Base-by-base conservation (phyloP, 2,797 vertebrate genomes). In the Odontamblyopus rebecca region DNA sequence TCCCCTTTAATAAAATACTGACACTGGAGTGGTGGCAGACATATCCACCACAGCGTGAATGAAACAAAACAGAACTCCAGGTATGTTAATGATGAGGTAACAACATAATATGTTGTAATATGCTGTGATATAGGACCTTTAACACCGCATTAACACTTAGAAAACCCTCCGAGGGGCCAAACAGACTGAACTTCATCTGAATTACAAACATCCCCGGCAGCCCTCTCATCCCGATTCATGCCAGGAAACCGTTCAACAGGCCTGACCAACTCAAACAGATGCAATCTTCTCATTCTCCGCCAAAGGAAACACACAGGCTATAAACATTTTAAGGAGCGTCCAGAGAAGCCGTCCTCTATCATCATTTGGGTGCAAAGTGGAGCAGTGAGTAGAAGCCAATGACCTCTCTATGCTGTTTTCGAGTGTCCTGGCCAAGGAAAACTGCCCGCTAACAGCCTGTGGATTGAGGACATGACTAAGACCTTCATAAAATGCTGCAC, bases 381-480 rank as follows among this genome's bases (percentile, higher is more conserved):
- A 73, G 51, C 64, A 38, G 67, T 73, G 75, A 78, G 67, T 15
- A 74, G 75, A 81, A 51, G 85, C 76, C 79, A 79, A 70, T 71
- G 9, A 23, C 75, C 73, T 71, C 73, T 90, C 74, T 83, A 62
- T 84, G 81, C 86, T 77, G 80, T 75, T 87, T 92, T 83, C 88
- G 87, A 93, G 75, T 77, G 51, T 72, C 62, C 67, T 2, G 29
- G 90, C 93, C 92, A 94, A 93, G 71, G 81, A 87, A 93, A 94
- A 92, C 90, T 83, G 54, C 4, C 6, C 6, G 1, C 27, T 66
- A 93, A 93, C 92, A 93, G 90, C 79, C 69, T 5, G 80, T 2
- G 79, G 89, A 89, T 89, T 93, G 73, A 73, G 79, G 78, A 57
- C 68, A 86, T 87, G 89, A 91, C 87, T 85, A 79, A 82, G 67